phyloP scores from a whole-genome alignment of 1,140 invertebrate genomes.

The Acromyrmex echinatior region DNA sequence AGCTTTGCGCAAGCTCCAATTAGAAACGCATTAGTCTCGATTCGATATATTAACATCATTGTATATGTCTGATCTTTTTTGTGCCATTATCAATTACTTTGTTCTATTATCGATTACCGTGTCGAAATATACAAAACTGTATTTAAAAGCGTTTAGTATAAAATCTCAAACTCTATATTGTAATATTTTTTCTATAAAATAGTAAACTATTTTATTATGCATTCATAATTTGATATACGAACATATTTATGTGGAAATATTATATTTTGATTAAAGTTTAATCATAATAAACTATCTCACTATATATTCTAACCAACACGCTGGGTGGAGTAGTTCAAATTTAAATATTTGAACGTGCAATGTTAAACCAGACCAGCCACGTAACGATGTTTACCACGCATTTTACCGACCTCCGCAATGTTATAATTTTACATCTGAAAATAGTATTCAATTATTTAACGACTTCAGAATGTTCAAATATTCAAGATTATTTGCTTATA shows the following conservation, averaged over 20 bases:
- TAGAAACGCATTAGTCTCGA: conserved; percentile 6
- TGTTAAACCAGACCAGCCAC: conserved; percentile 32
- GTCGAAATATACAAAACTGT: neutral
- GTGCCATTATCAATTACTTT: no score
- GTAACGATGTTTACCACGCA: conserved; percentile 54
- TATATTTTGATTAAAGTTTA: conserved; percentile 19
- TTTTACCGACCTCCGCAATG: conserved; percentile 32
- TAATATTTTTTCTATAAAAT: neutral
- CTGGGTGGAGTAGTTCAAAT: conserved; percentile 30
- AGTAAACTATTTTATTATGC: conserved; percentile 1
- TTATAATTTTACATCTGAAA: conserved; percentile 26
- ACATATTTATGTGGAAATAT: conserved; percentile 30
- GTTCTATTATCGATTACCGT: neutral
- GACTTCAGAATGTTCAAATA: conserved; percentile 26
- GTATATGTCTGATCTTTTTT: neutral
- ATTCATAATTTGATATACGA: conserved; percentile 15
- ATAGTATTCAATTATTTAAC: conserved; percentile 43
- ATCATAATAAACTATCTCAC: neutral
- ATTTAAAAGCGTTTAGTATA: neutral
- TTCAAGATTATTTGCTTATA: conserved; percentile 2
- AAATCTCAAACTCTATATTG: neutral
- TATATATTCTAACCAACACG: conserved; percentile 15
- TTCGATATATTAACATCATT: neutral
- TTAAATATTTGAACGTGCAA: conserved; percentile 52
- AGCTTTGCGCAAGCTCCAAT: neutral